phyloP scores from a whole-genome alignment of 2,113 vertebrate genomes.

The Sterna hirundo region DNA sequence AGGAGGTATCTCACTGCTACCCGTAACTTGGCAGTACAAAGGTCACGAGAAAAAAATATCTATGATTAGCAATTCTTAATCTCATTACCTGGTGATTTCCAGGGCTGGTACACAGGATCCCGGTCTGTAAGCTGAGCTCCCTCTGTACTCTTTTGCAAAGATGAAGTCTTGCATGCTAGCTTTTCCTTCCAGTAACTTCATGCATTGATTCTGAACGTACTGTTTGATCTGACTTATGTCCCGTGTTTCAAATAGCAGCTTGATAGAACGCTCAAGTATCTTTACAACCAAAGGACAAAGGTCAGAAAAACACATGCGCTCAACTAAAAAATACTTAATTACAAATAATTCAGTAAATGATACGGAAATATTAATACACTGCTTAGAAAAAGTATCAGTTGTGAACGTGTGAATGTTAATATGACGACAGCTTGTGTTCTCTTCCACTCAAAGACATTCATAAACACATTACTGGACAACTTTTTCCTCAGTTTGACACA shows the following conservation, averaged over 20 bases:
- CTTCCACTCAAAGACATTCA: not conserved
- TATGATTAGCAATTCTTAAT: not conserved
- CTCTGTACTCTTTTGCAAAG: constrained; percentile 97
- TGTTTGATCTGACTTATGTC: constrained; percentile 98
- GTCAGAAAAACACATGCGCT: not conserved
- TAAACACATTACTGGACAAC: not conserved
- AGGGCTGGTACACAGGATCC: constrained; percentile 94
- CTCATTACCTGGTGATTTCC: constrained; percentile 91
- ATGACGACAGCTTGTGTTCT: not conserved
- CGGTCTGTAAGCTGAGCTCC: constrained; percentile 87
- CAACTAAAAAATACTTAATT: not conserved
- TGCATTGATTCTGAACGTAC: constrained; percentile 92
- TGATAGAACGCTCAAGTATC: constrained; percentile 96
- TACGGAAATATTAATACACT: not conserved
- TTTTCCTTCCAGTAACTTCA: constrained; percentile 91
- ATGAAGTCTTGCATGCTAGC: constrained; percentile 97
- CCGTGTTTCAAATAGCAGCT: constrained; percentile 96
- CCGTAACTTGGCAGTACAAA: not conserved
- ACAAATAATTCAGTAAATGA: not conserved
- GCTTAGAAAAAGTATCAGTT: not conserved
- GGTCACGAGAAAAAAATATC: not conserved
- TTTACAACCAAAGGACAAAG: constrained; percentile 63
- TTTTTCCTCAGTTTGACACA: not conserved
- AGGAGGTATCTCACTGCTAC: not conserved
- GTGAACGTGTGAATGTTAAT: not conserved